These are phyloP conservation scores for Bursaphelenchus okinawaensis DNA, from an alignment of 2,888 invertebrate genomes.

Conservation along the genomic window DNA sequence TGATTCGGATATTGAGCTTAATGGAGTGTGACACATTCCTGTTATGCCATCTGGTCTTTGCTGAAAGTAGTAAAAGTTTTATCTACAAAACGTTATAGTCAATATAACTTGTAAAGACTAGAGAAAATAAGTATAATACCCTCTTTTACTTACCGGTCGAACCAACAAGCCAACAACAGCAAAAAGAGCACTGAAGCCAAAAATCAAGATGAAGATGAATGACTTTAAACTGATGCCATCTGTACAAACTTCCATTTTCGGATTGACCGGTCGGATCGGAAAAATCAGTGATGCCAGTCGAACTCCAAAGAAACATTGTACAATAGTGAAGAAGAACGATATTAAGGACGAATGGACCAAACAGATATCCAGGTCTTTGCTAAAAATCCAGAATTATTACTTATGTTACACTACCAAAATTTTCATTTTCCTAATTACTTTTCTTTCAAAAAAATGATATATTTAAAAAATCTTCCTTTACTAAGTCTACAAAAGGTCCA, in stretches of 20 bases:
- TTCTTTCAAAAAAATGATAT: too few species aligned
- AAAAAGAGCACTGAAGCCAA: background rate
- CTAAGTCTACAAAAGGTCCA: background rate
- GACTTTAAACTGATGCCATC: background rate
- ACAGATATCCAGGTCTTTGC: background rate
- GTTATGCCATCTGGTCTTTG: background rate
- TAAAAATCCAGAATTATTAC: too few species aligned
- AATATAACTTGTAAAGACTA: too few species aligned
- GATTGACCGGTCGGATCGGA: background rate
- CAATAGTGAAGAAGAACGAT: background rate
- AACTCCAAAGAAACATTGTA: background rate
- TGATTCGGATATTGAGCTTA: background rate
- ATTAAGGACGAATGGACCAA: background rate
- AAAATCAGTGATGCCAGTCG: background rate
- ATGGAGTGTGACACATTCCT: constrained; percentile 1
- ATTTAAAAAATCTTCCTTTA: too few species aligned
- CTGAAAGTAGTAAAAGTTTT: background rate
- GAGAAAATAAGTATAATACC: too few species aligned
- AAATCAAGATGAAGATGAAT: background rate
- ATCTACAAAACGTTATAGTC: background rate
- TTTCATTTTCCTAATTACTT: too few species aligned
- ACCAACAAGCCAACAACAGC: background rate
- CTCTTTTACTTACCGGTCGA: background rate
- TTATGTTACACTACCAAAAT: too few species aligned
- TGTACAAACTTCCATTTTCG: background rate